Evolutionary conservation across 1,140 invertebrate species (phyloP).

Genomic region (Cydia fagiglandana): DNA sequence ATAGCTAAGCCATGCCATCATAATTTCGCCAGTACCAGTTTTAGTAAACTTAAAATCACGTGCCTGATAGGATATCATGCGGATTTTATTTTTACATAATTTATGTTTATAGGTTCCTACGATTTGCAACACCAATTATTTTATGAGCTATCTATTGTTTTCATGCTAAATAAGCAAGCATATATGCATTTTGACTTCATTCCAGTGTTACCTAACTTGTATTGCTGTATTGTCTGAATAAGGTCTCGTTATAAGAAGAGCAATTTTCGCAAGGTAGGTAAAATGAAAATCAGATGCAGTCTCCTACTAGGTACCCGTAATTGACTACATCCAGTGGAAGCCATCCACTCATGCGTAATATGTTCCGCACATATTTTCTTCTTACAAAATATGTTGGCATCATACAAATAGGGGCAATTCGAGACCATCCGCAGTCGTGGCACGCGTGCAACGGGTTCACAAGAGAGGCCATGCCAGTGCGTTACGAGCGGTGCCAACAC

Average conservation of each 20-base stretch:
- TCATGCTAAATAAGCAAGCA: background rate
- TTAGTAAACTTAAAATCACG: no score
- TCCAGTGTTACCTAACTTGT: no score
- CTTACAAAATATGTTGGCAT: background rate
- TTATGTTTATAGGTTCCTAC: no score
- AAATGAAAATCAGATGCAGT: background rate
- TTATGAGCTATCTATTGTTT: background rate
- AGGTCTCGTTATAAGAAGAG: no score
- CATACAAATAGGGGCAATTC: constrained; percentile 7
- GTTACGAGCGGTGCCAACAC: background rate
- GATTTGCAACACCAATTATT: no score
- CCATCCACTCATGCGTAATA: background rate
- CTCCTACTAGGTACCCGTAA: background rate
- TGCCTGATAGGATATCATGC: no score
- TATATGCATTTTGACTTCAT: no score
- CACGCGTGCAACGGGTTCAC: constrained; percentile 18
- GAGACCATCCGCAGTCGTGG: constrained; percentile 17
- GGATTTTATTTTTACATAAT: no score
- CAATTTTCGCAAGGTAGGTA: background rate
- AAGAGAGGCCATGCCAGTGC: background rate
- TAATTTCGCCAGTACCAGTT: no score
- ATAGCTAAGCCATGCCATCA: no score
- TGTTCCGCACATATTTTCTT: background rate
- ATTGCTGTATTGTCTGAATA: no score
- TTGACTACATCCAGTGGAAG: background rate